Base-by-base conservation (phyloP, 1,140 invertebrate species). In the Nymphalis io region DNA sequence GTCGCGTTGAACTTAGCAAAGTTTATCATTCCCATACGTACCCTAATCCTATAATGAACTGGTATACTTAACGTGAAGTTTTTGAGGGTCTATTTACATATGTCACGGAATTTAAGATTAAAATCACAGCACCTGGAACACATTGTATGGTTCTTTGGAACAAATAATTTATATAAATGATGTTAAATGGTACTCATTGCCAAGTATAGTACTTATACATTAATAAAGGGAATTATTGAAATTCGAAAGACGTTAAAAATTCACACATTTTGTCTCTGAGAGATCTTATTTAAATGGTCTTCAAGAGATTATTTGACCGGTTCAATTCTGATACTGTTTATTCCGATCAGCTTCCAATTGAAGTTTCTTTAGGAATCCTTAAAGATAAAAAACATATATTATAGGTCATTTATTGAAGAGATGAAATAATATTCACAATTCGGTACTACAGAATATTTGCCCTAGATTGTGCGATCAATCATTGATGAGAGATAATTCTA, bases 31-130 rank as follows among this genome's bases (percentile, higher is more conserved):
- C 51, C 51, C 51, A 48, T 63, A 63, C 23, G 42, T 55, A 63
- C 60, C 60, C 60, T 63, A 63, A 70, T 63, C 60, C 48, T n/a
- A 55, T 48, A 16, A 42, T 39, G 53, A 63, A 63, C 68, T 58
- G 60, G 60, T 58, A 63, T 39, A 68, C 59, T 61, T 55, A 55
- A 42, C 60, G 23, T 33, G n/a, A 61, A 62, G 23, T 70, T 63
- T 57, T 33, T 40, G 44, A 70, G 57, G 53, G 42, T 20, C 42
- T 63, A 59, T 70, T 64, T 64, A 70, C 60, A 48, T 53, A 40
- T 48, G 60, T 42, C 59, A 46, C 51, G 38, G 20, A 48, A 59
- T 39, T 59, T 16, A 27, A 63, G 18, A 63, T 40, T 38, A 13
- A 60, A 51, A 53, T 62, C 39, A 63, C 53, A 63, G 16, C 40